Percentiles rank a stretch among this genome's conserved stretches.
These are phyloP conservation scores for Eupithecia insigniata DNA, from an alignment of 2,888 invertebrate species.

Conservation along the genomic window DNA sequence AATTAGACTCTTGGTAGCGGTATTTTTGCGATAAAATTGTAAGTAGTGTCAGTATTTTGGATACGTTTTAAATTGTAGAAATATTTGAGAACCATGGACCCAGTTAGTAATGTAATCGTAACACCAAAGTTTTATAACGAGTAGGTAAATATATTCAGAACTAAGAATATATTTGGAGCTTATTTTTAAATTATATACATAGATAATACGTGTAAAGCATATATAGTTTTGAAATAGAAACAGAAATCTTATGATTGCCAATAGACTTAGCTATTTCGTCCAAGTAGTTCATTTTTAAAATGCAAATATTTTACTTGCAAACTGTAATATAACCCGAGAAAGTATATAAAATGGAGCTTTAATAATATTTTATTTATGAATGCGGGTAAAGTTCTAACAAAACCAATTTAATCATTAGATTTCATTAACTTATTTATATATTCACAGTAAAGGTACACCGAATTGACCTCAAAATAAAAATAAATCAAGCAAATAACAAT, in stretches of 20 bases:
- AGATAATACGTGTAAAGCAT: conserved; percentile 42
- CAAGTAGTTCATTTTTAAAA: conserved; percentile 53
- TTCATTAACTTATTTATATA: background rate
- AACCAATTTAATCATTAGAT: background rate
- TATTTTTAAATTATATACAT: conserved; percentile 63
- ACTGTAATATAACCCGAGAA: conserved; percentile 24
- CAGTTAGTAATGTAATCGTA: conserved; percentile 73
- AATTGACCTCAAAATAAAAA: background rate
- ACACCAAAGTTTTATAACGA: conserved; percentile 78
- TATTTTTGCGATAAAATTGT: conserved; percentile 75
- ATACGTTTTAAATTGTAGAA: conserved; percentile 71
- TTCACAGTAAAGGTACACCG: background rate
- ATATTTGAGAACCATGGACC: conserved; percentile 68
- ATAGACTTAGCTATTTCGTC: conserved; percentile 75
- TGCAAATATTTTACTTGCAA: conserved; percentile 39
- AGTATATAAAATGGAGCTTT: background rate
- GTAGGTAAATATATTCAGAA: conserved; percentile 50
- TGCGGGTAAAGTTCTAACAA: background rate
- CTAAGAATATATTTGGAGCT: conserved; percentile 64
- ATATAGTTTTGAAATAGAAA: conserved; percentile 47
- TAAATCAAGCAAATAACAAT: background rate
- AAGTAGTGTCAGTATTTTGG: conserved; percentile 76
- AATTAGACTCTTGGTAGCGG: conserved; percentile 70
- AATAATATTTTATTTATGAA: background rate
- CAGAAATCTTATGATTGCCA: conserved; percentile 54